These are phyloP conservation scores for Vireo griseus DNA, from an alignment of 2,797 vertebrate species.

Conservation along the genomic window DNA sequence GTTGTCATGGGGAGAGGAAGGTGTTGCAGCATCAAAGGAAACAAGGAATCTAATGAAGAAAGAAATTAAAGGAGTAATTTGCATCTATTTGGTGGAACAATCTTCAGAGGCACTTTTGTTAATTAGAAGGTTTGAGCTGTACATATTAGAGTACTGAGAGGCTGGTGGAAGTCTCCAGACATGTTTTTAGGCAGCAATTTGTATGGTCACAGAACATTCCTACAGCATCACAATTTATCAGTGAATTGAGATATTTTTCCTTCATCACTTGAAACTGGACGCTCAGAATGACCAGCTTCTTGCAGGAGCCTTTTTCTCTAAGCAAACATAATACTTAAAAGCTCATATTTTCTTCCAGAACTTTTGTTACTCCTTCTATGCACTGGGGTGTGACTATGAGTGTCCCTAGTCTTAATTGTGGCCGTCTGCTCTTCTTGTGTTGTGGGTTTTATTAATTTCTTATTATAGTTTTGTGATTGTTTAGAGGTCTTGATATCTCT, in stretches of 20 bases:
- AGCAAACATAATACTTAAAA: neutral
- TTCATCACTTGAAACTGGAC: neutral
- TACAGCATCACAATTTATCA: neutral
- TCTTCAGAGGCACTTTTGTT: conserved; percentile 38
- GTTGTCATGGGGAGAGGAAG: conserved; percentile 44
- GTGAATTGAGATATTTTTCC: neutral
- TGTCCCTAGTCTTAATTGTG: neutral
- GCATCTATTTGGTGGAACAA: neutral
- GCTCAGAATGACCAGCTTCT: neutral
- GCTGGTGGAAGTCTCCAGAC: neutral
- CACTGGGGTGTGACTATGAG: neutral
- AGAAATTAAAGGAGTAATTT: conserved; percentile 51
- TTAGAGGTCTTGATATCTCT: neutral
- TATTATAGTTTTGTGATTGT: neutral
- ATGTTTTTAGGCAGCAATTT: neutral
- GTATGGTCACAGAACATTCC: neutral
- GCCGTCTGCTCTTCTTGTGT: neutral
- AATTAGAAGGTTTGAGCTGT: conserved; percentile 37
- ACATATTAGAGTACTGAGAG: neutral
- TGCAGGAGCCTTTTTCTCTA: neutral
- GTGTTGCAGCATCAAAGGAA: conserved; percentile 31
- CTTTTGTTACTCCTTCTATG: neutral
- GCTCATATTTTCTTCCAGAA: neutral
- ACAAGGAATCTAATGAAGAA: conserved; percentile 31
- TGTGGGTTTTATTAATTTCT: neutral